phyloP scores from a whole-genome alignment of 2,888 invertebrate species.

The Brachylomia viminalis region DNA sequence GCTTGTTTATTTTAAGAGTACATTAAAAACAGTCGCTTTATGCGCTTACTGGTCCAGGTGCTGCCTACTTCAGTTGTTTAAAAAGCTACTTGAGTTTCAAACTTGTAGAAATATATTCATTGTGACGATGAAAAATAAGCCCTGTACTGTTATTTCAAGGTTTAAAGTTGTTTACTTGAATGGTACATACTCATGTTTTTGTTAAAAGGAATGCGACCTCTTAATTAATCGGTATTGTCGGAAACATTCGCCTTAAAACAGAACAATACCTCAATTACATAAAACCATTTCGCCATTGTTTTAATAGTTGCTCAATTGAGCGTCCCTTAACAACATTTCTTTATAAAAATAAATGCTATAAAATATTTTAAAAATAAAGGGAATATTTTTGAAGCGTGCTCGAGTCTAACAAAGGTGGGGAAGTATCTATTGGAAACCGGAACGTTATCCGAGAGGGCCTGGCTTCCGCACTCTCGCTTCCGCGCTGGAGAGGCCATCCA shows the following conservation, averaged over 20 bases:
- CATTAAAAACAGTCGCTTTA: slow-evolving; percentile 53
- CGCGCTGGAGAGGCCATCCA: slow-evolving; percentile 84
- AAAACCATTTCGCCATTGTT: slow-evolving; percentile 60
- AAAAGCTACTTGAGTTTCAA: slow-evolving; percentile 68
- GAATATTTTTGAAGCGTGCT: slow-evolving; percentile 75
- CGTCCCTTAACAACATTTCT: slow-evolving; percentile 62
- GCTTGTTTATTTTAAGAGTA: slow-evolving; percentile 65
- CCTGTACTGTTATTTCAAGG: slow-evolving; percentile 8
- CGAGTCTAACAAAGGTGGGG: slow-evolving; percentile 80
- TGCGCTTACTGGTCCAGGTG: slow-evolving; percentile 71
- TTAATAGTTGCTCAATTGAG: slow-evolving; percentile 80
- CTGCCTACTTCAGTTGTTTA: slow-evolving; percentile 64
- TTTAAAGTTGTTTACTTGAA: neutral
- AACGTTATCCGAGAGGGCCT: slow-evolving; percentile 79
- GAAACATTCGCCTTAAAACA: slow-evolving; percentile 56
- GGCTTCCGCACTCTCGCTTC: slow-evolving; percentile 78
- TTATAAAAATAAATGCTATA: slow-evolving; percentile 47
- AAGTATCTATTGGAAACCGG: slow-evolving; percentile 82
- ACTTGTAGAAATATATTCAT: slow-evolving; percentile 63
- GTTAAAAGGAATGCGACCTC: slow-evolving; percentile 49
- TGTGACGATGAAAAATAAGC: slow-evolving; percentile 42
- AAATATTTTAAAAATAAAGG: slow-evolving; percentile 59
- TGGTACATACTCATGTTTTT: slow-evolving; percentile 10
- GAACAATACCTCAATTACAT: slow-evolving; percentile 42
- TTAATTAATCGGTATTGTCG: slow-evolving; percentile 58